Base-by-base conservation (phyloP, 2,888 invertebrate genomes). In the Ophraella communa region DNA sequence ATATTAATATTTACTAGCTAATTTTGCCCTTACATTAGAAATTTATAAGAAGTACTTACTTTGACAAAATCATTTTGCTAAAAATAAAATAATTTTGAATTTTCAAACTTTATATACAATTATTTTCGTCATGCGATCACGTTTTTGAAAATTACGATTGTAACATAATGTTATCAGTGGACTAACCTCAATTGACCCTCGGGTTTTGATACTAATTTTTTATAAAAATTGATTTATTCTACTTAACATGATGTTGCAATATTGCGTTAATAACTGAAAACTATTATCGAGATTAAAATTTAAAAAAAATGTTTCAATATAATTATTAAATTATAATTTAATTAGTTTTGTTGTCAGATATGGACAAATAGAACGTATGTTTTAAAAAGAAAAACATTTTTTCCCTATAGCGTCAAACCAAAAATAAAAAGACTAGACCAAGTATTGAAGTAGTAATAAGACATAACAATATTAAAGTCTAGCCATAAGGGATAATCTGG, bases 31-130 rank as follows among this genome's bases (percentile, higher is more conserved):
- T 8, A n/a, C 23, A 47, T 39, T 14, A 7, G 17, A 45, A 21
- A n/a, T 7, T 21, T 21, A 45, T 21, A 53, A 53, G 10, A 33
- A 23, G 27, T 55, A 55, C 55, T 55, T 55, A 55, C 55, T 23
- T 55, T 24, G 24, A 10, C 24, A 10, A 17, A 44, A 18, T 10
- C 55, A 55, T 55, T 55, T 42, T 55, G 44, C 8, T 27, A 17
- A 42, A 55, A 55, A 55, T 55, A 17, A 23, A 24, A 7, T 17
- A 3, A 14, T 21, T 35, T 4, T 8, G 10, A 39, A 39, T 11
- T 24, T 55, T 55, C 4, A 44, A 44, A 17, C 1, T 55, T 44
- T 55, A 55, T 23, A 24, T 42, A 44, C 27, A 44, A 27, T 8
- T 23, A 35, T 54, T 52, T 54, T 33, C 11, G 21, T 14, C 23